Evolutionary conservation across 2,888 invertebrate genomes (phyloP), one percentile per base, ranked within the genome.

Genomic region (Cephus pulcher): DNA sequence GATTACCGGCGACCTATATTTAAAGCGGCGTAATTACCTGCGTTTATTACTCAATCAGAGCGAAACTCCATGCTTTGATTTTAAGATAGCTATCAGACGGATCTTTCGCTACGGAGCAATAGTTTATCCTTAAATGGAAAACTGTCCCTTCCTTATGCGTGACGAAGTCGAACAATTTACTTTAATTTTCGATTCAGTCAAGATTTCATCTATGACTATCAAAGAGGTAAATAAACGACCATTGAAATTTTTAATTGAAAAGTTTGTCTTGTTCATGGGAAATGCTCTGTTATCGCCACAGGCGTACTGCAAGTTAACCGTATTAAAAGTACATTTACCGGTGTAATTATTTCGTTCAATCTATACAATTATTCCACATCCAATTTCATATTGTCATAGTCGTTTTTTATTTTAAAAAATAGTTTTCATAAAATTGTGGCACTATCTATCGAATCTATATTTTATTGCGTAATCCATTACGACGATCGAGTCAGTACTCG

Each of bases 41-140:
- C 74, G 70, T 75, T 75, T 76, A 77, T 76, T 76, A 76, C 79
- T 82, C 79, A 79, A 80, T 82, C 82, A 76, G 79, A 78, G 78
- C 33, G 73, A 78, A 80, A 75, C 56, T 56, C 56, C 15, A 4
- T 15, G 23, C 56, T 56, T 23, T 56, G 23, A 56, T 56, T 56
- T 56, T 56, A 23, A 56, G 23, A 56, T 56, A 56, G 56, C 15
- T 15, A 56, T 23, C 15, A 56, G 56, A 56, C 9, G 56, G 23
- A 23, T 56, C 23, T 56, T 56, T 23, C 56, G 56, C 23, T 23
- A 23, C 56, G 23, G 23, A 9, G 56, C 56, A 56, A 56, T 15
- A 56, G 23, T 56, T 56, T 56, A 56, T 23, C 56, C 56, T 56
- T 23, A 56, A 56, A 56, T 56, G 56, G 56, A 56, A 56, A 9